These are phyloP conservation scores for Hydra vulgaris DNA, from an alignment of 30 jellyfish, hydroid and myxozoan genomes.

Conservation along the genomic window DNA sequence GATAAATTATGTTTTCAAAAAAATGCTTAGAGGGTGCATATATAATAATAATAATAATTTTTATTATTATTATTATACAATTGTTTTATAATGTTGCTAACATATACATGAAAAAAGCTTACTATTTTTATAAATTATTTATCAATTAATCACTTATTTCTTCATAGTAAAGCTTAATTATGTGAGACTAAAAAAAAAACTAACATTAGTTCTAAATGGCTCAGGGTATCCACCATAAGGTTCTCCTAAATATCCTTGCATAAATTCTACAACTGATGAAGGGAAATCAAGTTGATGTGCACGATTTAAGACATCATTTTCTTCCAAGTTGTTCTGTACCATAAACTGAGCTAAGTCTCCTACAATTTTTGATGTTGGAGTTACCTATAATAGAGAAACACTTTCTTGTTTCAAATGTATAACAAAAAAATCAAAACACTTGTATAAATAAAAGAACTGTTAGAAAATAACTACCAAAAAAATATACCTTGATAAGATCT, in stretches of 20 bases:
- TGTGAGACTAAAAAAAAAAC: not conserved
- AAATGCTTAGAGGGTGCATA: too few species aligned
- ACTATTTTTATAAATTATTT: too few species aligned
- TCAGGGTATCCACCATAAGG: slow-evolving; percentile 98
- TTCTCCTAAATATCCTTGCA: slow-evolving; percentile 94
- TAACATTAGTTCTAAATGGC: slow-evolving; percentile 83
- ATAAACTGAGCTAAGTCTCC: slow-evolving; percentile 99
- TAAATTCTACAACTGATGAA: slow-evolving; percentile 71
- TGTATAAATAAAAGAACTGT: not conserved
- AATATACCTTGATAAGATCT: slow-evolving; percentile 75
- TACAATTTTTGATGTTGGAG: slow-evolving; percentile 98
- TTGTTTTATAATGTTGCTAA: too few species aligned
- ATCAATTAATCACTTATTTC: too few species aligned
- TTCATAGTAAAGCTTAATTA: not conserved
- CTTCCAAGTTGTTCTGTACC: slow-evolving; percentile 93
- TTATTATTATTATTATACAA: too few species aligned
- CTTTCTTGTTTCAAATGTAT: not conserved
- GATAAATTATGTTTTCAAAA: too few species aligned
- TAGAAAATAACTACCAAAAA: not conserved
- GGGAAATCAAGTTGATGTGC: slow-evolving; percentile 96
- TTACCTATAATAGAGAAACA: slow-evolving; percentile 50
- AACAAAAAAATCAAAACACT: not conserved
- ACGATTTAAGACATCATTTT: slow-evolving; percentile 54
- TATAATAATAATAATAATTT: too few species aligned
- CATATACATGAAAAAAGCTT: too few species aligned